These are phyloP conservation scores for Bellardia pandia DNA, from an alignment of 2,888 invertebrate genomes.

Conservation along the genomic window DNA sequence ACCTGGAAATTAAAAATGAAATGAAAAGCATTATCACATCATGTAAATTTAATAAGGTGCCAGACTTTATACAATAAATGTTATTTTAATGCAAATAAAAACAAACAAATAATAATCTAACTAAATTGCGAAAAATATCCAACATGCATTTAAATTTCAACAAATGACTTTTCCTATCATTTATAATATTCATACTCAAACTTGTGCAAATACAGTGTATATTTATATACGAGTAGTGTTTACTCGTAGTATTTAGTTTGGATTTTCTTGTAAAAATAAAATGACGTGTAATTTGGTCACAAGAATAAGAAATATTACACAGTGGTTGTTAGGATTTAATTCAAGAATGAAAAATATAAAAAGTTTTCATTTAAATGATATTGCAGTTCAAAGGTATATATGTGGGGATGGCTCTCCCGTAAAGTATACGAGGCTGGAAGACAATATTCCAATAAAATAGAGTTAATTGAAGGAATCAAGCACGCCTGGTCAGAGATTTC, in stretches of 20 bases:
- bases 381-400: too few species aligned
- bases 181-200: not conserved
- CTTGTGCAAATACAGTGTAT: not conserved
- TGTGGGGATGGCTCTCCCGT: too few species aligned
- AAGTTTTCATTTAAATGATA: too few species aligned
- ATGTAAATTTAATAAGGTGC: slow-evolving; percentile 10
- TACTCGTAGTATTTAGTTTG: not conserved
- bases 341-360: too few species aligned
- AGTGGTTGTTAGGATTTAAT: not conserved
- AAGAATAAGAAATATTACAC: not conserved
- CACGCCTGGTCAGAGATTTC: too few species aligned
- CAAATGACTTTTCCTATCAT: slow-evolving; percentile 7
- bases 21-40: not conserved
- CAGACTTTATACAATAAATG: slow-evolving; percentile 1
- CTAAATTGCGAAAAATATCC: not conserved
- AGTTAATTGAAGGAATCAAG: too few species aligned
- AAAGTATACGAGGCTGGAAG: too few species aligned
- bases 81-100: slow-evolving; percentile 1
- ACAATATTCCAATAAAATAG: too few species aligned
- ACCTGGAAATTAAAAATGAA: slow-evolving; percentile 11
- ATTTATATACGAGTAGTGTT: not conserved
- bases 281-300: not conserved
- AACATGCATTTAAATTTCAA: slow-evolving; percentile 2
- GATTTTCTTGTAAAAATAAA: not conserved
- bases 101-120: not conserved